Evolutionary conservation across 2,797 vertebrate genomes (phyloP).

Genomic region (Lacerta bilineata): DNA sequence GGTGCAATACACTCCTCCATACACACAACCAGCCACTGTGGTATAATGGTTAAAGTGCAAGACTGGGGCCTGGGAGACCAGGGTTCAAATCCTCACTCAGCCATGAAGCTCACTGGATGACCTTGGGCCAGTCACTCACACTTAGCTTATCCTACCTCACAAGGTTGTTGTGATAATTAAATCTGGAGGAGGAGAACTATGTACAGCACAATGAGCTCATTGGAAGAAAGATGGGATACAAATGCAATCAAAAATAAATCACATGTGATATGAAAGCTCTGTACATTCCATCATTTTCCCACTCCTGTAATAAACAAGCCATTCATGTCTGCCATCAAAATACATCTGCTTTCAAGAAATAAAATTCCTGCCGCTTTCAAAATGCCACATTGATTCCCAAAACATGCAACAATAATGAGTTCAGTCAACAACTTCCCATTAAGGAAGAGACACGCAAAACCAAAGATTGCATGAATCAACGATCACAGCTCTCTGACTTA

Average conservation of each 20-base stretch:
- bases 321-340: neutral
- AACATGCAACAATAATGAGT: constrained; percentile 35
- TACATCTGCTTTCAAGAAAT: constrained; percentile 12
- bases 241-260: neutral
- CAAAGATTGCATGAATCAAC: constrained; percentile 3
- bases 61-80: too few relatives aligned
- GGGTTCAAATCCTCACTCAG: too few relatives aligned
- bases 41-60: too few relatives aligned
- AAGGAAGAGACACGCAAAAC: constrained; percentile 27
- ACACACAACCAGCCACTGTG: too few relatives aligned
- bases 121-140: too few relatives aligned
- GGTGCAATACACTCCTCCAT: neutral
- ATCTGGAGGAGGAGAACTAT: too few relatives aligned
- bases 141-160: too few relatives aligned
- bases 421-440: neutral
- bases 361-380: constrained; percentile 17
- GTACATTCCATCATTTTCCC: neutral
- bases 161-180: too few relatives aligned
- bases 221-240: too few relatives aligned
- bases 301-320: neutral
- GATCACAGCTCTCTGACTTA: constrained; percentile 38
- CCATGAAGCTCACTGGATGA: too few relatives aligned
- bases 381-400: neutral
- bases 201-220: too few relatives aligned
- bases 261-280: neutral